Evolutionary conservation across 1,140 invertebrate genomes (phyloP), one percentile per base, ranked within the genome.

Genomic region (Reticulitermes speratus): DNA sequence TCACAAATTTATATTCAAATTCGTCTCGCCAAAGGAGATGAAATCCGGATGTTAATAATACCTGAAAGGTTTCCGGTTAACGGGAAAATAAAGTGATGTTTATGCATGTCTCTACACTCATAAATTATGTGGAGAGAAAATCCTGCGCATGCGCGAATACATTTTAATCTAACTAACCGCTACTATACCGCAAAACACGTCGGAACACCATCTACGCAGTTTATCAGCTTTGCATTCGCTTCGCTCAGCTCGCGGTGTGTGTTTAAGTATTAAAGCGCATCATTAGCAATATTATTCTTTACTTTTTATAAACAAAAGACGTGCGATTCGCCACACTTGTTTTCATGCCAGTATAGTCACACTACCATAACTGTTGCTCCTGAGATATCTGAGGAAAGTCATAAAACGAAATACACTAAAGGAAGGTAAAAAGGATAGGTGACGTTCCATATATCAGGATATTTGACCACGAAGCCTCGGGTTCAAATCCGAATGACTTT

Each of bases 261-360:
- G 65, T 75, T 75, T 30, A 75, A 75, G 65, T 75, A 75, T 75
- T 75, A 75, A 75, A 12, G 12, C 25, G n/a, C 65, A 30, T 75
- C 65, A 75, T 75, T 75, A 75, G n/a, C 25, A 75, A 75, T 30
- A 75, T 75, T 75, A 30, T 30, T 30, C 65, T 75, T 75, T 21
- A 21, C 65, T 30, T 75, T 75, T 75, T 75, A 75, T 75, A 75
- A 75, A 75, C 65, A 75, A 75, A 75, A 75, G 65, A 75, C 30
- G 65, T 30, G 65, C n/a, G n/a, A 75, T 75, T 75, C 65, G 65
- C 30, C 65, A 75, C 65, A 75, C 25, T 75, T 30, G 3, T 30
- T 75, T 30, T 16, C 11, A 75, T 30, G 65, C n/a, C n/a, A 30
- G 65, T 75, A 75, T 25, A 75, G 65, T 75, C 65, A 75, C 65